A percentile compares a stretch with the other conserved stretches of the same genome.
Evolutionary conservation across 1,140 invertebrate species (phyloP).

Genomic region (Euwallacea similis): DNA sequence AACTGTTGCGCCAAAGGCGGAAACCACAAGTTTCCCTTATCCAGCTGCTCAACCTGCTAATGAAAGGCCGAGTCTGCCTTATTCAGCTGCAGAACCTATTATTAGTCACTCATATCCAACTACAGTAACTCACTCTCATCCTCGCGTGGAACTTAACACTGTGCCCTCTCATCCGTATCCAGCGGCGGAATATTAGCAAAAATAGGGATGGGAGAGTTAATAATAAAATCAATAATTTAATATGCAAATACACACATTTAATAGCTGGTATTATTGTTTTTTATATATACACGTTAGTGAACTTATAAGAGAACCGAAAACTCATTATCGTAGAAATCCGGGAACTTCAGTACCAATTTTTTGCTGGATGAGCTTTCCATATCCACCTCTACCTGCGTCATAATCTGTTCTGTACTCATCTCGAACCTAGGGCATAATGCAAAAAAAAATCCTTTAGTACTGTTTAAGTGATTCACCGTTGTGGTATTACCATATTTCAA

Average conservation of each 20-base stretch:
- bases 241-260: no score
- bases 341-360: conserved; percentile 62
- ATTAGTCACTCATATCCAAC: conserved; percentile 5
- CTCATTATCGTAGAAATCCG: conserved; percentile 40
- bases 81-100: conserved; percentile 3
- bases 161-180: conserved; percentile 5
- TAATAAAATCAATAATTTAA: no score
- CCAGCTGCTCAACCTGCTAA: conserved; percentile 6
- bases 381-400: conserved; percentile 94
- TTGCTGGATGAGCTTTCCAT: conserved; percentile 90
- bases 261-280: no score
- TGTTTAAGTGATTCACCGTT: background rate
- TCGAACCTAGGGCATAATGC: conserved; percentile 68
- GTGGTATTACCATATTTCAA: no score
- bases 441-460: background rate
- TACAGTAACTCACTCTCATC: no score
- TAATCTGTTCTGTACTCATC: conserved; percentile 98
- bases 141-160: no score
- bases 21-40: conserved; percentile 11
- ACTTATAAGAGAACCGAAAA: background rate
- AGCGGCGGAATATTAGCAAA: background rate
- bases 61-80: background rate
- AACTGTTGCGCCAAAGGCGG: background rate
- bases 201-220: no score
- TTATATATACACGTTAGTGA: no score